phyloP scores from a whole-genome alignment of 2,797 vertebrate genomes.

The Acrocephalus scirpaceus region DNA sequence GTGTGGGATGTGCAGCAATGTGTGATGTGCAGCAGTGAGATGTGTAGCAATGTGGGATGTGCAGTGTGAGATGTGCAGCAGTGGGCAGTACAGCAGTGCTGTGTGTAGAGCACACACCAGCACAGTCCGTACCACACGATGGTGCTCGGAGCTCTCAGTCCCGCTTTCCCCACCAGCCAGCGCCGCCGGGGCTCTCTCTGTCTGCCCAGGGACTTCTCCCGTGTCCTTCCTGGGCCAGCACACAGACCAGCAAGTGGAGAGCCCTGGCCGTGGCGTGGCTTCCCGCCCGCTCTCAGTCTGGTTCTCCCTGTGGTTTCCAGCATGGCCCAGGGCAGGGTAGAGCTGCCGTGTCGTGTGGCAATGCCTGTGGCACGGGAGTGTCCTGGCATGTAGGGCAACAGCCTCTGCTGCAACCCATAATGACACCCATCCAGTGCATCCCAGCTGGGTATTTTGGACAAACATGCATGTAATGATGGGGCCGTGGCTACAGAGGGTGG shows the following conservation, averaged over 20 bases:
- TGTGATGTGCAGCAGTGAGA: not conserved
- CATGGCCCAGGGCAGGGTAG: not conserved
- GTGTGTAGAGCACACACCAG: not conserved
- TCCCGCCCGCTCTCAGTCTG: not conserved
- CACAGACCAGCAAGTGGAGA: accelerated
- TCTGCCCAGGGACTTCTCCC: not conserved
- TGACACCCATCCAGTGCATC: not conserved
- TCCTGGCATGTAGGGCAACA: accelerated
- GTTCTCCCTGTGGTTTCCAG: accelerated
- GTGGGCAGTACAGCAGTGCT: accelerated
- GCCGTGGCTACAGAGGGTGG: not conserved
- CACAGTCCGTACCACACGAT: conserved; percentile 13
- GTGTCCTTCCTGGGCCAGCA: not conserved
- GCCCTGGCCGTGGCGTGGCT: accelerated
- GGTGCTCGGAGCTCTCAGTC: conserved; percentile 22
- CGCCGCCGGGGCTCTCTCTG: accelerated
- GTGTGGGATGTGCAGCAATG: not conserved
- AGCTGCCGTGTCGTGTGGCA: accelerated
- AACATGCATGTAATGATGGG: accelerated
- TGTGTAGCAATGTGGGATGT: no score
- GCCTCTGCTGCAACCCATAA: accelerated
- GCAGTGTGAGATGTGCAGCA: not conserved
- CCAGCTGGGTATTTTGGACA: not conserved
- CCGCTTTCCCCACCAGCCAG: not conserved
- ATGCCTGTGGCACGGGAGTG: accelerated